Evolutionary conservation across 2,113 vertebrate species (phyloP).

Genomic region (Gambusia affinis): DNA sequence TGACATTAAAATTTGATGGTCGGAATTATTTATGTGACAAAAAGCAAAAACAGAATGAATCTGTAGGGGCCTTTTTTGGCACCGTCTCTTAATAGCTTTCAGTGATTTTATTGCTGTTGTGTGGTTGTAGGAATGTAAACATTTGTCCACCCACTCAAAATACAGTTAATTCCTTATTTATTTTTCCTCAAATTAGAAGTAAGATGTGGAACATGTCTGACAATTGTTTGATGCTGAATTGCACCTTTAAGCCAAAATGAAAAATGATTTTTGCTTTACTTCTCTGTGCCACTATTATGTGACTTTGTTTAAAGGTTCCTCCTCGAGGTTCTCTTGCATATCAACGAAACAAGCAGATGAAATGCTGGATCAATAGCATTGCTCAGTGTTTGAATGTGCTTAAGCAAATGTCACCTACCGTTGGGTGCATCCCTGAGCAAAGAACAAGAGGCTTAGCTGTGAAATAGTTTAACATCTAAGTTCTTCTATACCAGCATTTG

Average conservation of each 20-base stretch:
- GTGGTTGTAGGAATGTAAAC: no score
- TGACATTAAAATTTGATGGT: no score
- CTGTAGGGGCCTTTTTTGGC: no score
- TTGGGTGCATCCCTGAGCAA: slow-evolving; percentile 38
- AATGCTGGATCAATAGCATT: slow-evolving; percentile 28
- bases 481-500: slow-evolving; percentile 9
- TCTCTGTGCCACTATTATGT: neutral
- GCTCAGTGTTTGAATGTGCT: slow-evolving; percentile 52
- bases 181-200: no score
- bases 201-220: neutral
- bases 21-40: no score
- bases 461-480: slow-evolving; percentile 8
- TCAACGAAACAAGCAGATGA: slow-evolving; percentile 27
- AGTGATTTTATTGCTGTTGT: no score
- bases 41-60: no score
- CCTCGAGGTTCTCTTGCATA: slow-evolving; percentile 23
- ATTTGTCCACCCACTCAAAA: no score
- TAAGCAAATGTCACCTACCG: slow-evolving; percentile 60
- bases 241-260: neutral
- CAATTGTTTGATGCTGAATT: neutral
- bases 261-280: neutral
- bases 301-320: neutral
- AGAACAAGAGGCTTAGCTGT: slow-evolving; percentile 40
- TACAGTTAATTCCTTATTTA: no score
- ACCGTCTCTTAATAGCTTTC: no score